These are phyloP conservation scores for Aphelenchoides fujianensis DNA, from an alignment of 1,140 invertebrate species.

Conservation along the genomic window DNA sequence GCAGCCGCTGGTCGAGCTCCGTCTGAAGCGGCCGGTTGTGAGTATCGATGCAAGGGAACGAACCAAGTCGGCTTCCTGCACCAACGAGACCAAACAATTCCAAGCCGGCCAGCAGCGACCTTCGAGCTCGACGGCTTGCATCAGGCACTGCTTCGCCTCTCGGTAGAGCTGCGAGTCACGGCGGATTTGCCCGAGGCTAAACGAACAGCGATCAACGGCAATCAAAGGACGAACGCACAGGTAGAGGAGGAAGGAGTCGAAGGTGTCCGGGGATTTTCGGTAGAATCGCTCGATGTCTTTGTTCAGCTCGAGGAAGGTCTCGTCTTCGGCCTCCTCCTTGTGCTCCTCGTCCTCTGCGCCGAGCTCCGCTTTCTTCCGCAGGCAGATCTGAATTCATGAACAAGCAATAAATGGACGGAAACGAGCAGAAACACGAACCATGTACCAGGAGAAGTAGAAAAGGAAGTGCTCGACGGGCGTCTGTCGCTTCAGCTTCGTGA, in stretches of 20 bases:
- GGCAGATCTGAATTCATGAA: conserved; percentile 27
- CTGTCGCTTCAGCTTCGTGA: conserved; percentile 24
- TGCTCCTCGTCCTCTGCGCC: conserved; percentile 38
- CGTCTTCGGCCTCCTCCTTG: conserved; percentile 27
- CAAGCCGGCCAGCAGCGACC: conserved; percentile 49
- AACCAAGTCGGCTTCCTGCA: conserved; percentile 41
- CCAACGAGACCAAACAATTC: conserved; percentile 31
- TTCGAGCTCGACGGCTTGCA: conserved; percentile 26
- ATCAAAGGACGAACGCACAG: conserved; percentile 32
- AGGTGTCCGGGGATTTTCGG: conserved; percentile 28
- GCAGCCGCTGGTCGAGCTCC: conserved; percentile 29
- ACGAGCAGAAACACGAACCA: conserved; percentile 25
- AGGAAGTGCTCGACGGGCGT: conserved; percentile 38
- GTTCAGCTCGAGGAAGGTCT: conserved; percentile 26
- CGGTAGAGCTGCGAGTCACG: conserved; percentile 27
- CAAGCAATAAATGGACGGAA: background rate
- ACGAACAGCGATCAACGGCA: conserved; percentile 12
- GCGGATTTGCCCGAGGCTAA: conserved; percentile 32
- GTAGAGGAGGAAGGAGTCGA: conserved; percentile 47
- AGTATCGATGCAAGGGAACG: conserved; percentile 1
- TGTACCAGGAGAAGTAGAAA: conserved; percentile 51
- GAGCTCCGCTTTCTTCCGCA: conserved; percentile 32
- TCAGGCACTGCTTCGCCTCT: conserved; percentile 20
- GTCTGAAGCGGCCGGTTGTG: conserved; percentile 28
- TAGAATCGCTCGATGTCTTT: conserved; percentile 40